phyloP scores from a whole-genome alignment of 2,888 invertebrate genomes.

The Amphimallon solstitiale region DNA sequence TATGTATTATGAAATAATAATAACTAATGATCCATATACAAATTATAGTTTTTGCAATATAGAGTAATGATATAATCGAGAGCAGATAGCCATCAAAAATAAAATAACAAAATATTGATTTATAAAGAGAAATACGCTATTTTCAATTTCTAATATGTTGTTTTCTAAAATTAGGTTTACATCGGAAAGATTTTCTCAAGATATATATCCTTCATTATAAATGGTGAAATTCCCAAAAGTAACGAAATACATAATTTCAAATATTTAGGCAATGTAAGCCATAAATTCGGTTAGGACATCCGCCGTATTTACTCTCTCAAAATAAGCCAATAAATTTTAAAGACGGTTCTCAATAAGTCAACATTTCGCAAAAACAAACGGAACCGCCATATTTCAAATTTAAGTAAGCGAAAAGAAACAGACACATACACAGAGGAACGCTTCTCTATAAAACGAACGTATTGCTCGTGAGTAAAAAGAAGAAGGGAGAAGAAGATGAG shows the following conservation, averaged over 20 bases:
- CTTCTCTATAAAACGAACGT: neutral
- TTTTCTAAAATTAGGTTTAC: too few species aligned
- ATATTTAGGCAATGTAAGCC: slow-evolving; percentile 37
- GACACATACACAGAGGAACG: slow-evolving; percentile 14
- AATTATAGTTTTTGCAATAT: too few species aligned
- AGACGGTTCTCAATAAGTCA: slow-evolving; percentile 49
- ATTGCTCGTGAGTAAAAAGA: slow-evolving; percentile 9
- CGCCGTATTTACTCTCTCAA: slow-evolving; percentile 40
- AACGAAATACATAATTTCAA: slow-evolving; percentile 36
- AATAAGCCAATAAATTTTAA: slow-evolving; percentile 45
- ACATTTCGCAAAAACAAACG: slow-evolving; percentile 49
- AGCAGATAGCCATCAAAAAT: too few species aligned
- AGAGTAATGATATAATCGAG: too few species aligned
- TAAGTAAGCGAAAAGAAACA: slow-evolving; percentile 35
- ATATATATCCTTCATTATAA: neutral
- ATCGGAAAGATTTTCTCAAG: neutral
- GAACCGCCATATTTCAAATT: slow-evolving; percentile 49
- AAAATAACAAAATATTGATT: too few species aligned
- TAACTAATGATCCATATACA: too few species aligned
- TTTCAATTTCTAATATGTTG: too few species aligned
- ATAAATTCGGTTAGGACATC: slow-evolving; percentile 34
- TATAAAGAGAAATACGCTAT: too few species aligned
- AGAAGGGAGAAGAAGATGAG: neutral
- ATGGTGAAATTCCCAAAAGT: neutral
- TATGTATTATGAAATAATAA: too few species aligned